These are phyloP conservation scores for Etia nguti DNA, from an alignment of 2,113 vertebrate genomes.

Conservation along the genomic window DNA sequence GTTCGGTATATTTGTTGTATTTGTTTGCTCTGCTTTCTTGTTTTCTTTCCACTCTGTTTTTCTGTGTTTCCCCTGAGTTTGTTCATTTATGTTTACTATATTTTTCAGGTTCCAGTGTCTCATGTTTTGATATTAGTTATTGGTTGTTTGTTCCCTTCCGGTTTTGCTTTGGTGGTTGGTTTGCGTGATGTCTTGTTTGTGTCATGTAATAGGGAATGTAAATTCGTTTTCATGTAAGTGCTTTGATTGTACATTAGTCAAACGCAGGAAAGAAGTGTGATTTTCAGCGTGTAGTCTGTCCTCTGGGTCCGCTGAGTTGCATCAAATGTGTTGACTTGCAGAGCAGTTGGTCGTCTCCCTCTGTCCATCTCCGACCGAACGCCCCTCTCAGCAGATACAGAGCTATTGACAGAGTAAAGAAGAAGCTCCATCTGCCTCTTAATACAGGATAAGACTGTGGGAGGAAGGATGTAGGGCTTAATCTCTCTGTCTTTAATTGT, in stretches of 20 bases:
- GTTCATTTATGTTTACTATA: too few relatives aligned
- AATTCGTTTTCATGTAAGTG: background rate
- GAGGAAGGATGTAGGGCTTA: background rate
- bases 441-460: conserved; percentile 2
- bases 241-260: background rate
- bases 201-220: background rate
- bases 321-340: background rate
- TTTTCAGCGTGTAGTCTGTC: background rate
- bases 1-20: too few relatives aligned
- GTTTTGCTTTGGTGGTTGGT: background rate
- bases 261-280: background rate
- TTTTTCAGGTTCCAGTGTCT: background rate
- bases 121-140: background rate
- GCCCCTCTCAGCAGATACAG: background rate
- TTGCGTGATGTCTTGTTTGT: background rate
- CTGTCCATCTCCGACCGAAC: background rate
- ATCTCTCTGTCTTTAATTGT: background rate
- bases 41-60: too few relatives aligned
- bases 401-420: background rate
- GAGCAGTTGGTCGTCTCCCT: background rate
- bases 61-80: too few relatives aligned
- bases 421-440: background rate
- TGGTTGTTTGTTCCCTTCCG: background rate
- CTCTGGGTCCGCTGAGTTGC: background rate
- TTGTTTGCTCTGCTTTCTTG: too few relatives aligned